Evolutionary conservation across 2,888 invertebrate genomes (phyloP).

Genomic region (Eristalinus sepulchralis): DNA sequence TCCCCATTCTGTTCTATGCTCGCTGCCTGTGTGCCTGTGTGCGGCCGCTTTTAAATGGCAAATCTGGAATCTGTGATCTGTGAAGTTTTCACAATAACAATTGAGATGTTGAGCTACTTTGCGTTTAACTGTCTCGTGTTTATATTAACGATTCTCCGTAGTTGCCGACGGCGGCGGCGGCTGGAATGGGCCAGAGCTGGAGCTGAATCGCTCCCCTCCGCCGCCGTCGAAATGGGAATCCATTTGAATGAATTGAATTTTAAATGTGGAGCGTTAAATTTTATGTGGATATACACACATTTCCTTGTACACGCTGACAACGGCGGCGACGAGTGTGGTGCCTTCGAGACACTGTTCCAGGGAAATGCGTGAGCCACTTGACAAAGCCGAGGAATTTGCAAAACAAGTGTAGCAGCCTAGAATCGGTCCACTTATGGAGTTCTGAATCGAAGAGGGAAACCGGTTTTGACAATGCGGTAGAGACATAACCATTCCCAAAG

Average conservation of each 20-base stretch:
- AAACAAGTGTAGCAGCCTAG: constrained; percentile 33
- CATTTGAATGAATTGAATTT: constrained; percentile 54
- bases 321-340: not conserved
- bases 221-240: not conserved
- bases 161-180: not conserved
- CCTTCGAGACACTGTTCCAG: not conserved
- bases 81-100: constrained; percentile 65
- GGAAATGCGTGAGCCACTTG: constrained; percentile 13
- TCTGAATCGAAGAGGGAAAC: constrained; percentile 22
- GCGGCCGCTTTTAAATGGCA: constrained; percentile 27
- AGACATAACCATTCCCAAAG: not conserved
- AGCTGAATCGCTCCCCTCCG: constrained; percentile 2
- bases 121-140: constrained; percentile 65
- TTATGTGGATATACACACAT: constrained; percentile 43
- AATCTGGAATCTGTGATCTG: constrained; percentile 61
- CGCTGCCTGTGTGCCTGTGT: not conserved
- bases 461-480: constrained; percentile 9
- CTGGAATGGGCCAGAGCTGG: not conserved
- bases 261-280: constrained; percentile 65
- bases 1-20: not conserved
- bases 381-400: constrained; percentile 33
- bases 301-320: constrained; percentile 18
- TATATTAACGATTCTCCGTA: constrained; percentile 35
- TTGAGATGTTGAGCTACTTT: constrained; percentile 69
- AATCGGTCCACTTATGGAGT: constrained; percentile 23